These are phyloP conservation scores for Gadopsis marmoratus DNA, from an alignment of 2,797 vertebrate species.

Conservation along the genomic window DNA sequence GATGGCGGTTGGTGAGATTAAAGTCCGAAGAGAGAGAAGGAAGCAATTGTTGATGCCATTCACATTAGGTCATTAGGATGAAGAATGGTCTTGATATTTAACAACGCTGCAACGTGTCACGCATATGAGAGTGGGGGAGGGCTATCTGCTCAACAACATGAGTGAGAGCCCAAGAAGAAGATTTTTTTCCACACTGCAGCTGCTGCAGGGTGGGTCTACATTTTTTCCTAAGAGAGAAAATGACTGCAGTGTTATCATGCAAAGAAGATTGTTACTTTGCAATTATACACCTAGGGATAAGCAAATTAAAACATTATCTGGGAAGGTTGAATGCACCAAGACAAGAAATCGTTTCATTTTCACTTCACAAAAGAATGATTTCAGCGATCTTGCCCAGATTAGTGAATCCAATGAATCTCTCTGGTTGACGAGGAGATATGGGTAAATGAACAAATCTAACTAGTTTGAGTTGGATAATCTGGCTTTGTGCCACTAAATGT, in stretches of 20 bases:
- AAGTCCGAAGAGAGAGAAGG: slow-evolving; percentile 68
- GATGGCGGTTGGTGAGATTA: slow-evolving; percentile 65
- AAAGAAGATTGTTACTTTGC: slow-evolving; percentile 32
- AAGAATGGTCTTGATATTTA: slow-evolving; percentile 85
- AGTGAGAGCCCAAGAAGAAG: slow-evolving; percentile 47
- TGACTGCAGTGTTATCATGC: slow-evolving; percentile 40
- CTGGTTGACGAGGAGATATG: slow-evolving; percentile 16
- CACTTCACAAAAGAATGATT: slow-evolving; percentile 31
- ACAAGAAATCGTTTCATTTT: slow-evolving; percentile 26
- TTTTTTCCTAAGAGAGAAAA: slow-evolving; percentile 26
- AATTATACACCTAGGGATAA: slow-evolving; percentile 61
- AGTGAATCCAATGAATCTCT: slow-evolving; percentile 42
- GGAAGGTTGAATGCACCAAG: slow-evolving; percentile 10
- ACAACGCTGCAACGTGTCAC: slow-evolving; percentile 74
- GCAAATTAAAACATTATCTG: slow-evolving; percentile 51
- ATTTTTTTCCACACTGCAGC: slow-evolving; percentile 46
- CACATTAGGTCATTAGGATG: slow-evolving; percentile 82
- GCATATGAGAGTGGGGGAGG: slow-evolving; percentile 61
- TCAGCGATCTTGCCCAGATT: slow-evolving; percentile 24
- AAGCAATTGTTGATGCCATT: slow-evolving; percentile 76
- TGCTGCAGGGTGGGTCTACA: slow-evolving; percentile 51
- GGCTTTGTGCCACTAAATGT: slow-evolving; percentile 67
- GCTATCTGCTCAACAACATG: slow-evolving; percentile 47
- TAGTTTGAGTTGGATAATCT: slow-evolving; percentile 37
- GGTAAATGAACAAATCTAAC: slow-evolving; percentile 50